Percentiles rank a stretch among this genome's conserved stretches.
These are phyloP conservation scores for Glaucopsyche alexis DNA, from an alignment of 2,888 invertebrate species.

Conservation along the genomic window DNA sequence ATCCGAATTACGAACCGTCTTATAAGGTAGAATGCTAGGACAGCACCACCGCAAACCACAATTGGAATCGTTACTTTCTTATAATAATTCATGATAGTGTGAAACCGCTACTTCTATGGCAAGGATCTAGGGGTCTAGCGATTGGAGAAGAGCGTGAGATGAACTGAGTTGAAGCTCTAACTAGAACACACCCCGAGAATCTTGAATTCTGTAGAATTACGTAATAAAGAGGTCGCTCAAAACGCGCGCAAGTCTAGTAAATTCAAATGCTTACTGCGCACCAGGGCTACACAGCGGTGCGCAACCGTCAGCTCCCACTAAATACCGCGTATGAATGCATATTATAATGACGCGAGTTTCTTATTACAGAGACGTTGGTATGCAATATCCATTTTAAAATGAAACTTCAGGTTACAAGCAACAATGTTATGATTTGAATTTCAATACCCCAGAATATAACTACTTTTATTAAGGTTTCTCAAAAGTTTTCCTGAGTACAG, in stretches of 20 bases:
- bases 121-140: conserved; percentile 47
- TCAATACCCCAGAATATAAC: background rate
- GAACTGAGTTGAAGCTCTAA: conserved; percentile 59
- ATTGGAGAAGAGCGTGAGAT: conserved; percentile 53
- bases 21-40: conserved; percentile 77
- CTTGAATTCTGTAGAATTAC: conserved; percentile 70
- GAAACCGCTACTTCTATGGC: conserved; percentile 49
- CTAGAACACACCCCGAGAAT: conserved; percentile 73
- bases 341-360: conserved; percentile 61
- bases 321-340: conserved; percentile 59
- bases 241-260: conserved; percentile 77
- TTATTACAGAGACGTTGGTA: conserved; percentile 63
- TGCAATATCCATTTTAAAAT: conserved; percentile 60
- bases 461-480: background rate
- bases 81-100: conserved; percentile 70
- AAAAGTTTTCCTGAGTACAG: background rate
- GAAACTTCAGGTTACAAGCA: conserved; percentile 56
- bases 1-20: conserved; percentile 68
- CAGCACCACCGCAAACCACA: conserved; percentile 76
- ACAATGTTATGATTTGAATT: conserved; percentile 39
- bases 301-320: conserved; percentile 72
- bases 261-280: conserved; percentile 78
- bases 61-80: conserved; percentile 74
- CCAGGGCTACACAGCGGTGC: conserved; percentile 61
- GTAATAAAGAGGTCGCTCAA: conserved; percentile 79